phyloP scores from a whole-genome alignment of 2,797 vertebrate genomes.

The Chelmon rostratus region DNA sequence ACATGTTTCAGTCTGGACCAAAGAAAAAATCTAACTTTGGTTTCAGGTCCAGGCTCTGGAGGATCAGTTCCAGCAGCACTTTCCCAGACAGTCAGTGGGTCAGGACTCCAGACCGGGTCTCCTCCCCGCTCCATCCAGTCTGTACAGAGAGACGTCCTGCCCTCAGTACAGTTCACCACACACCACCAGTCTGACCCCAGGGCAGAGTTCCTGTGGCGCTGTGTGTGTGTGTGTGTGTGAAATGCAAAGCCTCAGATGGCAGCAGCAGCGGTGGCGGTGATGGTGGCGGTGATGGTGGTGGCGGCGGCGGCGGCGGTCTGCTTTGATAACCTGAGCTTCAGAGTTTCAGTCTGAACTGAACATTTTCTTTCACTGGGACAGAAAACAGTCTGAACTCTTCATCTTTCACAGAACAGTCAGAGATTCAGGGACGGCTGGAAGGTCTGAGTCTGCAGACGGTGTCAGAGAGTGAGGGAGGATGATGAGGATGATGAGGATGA shows the following conservation, averaged over 20 bases:
- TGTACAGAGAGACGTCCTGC: no score
- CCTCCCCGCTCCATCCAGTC: background rate
- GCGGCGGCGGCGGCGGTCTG: no score
- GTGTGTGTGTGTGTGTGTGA: constrained; percentile 18
- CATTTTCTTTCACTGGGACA: no score
- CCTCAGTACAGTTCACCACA: constrained; percentile 8
- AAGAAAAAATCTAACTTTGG: background rate
- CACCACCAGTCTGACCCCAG: background rate
- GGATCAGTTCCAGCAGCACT: constrained; percentile 13
- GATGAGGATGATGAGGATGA: constrained; percentile 2
- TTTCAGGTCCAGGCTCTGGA: background rate
- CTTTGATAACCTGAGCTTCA: no score
- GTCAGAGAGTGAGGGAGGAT: no score
- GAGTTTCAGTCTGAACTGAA: no score
- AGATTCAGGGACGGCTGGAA: no score
- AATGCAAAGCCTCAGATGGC: constrained; percentile 41
- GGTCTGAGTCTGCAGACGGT: no score
- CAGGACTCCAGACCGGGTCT: constrained; percentile 24
- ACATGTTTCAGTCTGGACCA: constrained; percentile 1
- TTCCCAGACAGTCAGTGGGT: constrained; percentile 30
- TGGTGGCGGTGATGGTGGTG: no score
- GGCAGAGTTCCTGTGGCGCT: background rate
- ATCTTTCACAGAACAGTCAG: no score
- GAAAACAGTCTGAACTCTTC: no score
- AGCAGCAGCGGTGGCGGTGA: no score